Evolutionary conservation across 92 coral and sea anemone genomes (phyloP), one percentile per base, ranked within the genome.

Genomic region (Scolanthus callimorphus): DNA sequence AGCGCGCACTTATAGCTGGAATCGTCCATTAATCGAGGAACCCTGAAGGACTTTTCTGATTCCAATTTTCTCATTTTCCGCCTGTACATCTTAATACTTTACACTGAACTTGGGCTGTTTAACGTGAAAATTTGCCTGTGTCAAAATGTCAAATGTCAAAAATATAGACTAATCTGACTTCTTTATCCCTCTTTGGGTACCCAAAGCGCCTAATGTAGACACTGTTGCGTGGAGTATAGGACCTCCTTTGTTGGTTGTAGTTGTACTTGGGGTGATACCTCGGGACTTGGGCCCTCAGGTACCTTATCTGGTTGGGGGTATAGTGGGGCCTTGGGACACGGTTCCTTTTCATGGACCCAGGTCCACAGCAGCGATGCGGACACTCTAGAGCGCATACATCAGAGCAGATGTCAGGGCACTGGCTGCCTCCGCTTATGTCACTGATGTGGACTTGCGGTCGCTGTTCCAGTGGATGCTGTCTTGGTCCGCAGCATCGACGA

Each of bases 321-420:
- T n/a, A n/a, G n/a, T n/a, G n/a, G n/a, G 15, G 8, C 41, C 41
- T 34, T 11, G 52, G 52, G 52, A 46, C 52, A 34, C 15, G 15
- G 41, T 34, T 6, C 41, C 15, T 34, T 34, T 60, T 88, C 17
- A 82, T 39, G 39, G 96, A 88, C 28, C 96, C 96, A 9, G 96
- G 96, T 1, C 96, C 96, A 23, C 96, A 88, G 52, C 96, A 88
- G 49, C 96, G 75, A 49, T 87, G 96, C n/a, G 96, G 96, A 29
- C 96, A 87, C 69, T 87, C 90, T 13, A 87, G 83, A 3, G 96
- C 96, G 56, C 96, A 88, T 22, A 88, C 90, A 46, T 88, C 96
- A 15, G 79, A 76, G 38, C 90, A 88, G 27, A 88, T 82, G 45
- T 37, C 51, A 28, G 96, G 96, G 57, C 96, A 88, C 2, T 29